Evolutionary conservation across 2,888 invertebrate species (phyloP).

Genomic region (Callyntrura guangdongensis): DNA sequence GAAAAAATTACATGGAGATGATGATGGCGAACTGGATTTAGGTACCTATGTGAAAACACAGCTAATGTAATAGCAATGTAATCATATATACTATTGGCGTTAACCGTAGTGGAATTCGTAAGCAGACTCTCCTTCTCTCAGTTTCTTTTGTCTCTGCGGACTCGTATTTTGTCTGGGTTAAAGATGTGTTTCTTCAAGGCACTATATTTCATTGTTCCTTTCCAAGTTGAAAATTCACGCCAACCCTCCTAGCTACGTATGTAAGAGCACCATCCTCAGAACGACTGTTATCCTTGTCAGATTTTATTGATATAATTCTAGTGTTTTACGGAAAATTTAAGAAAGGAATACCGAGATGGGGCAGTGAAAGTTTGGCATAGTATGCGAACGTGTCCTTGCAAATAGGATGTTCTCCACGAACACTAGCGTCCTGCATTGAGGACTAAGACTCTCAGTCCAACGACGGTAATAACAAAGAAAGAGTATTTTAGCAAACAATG

Average conservation of each 20-base stretch:
- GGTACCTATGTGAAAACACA: not conserved
- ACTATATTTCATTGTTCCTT: conserved; percentile 43
- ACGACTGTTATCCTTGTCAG: conserved; percentile 16
- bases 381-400: no score
- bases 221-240: not conserved
- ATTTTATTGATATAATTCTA: conserved; percentile 18
- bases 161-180: not conserved
- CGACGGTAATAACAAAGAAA: not conserved
- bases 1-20: not conserved
- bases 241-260: not conserved
- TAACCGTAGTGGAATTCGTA: no score
- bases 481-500: no score
- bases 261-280: not conserved
- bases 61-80: not conserved
- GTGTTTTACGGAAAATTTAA: not conserved
- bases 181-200: not conserved
- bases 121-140: no score
- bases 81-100: no score
- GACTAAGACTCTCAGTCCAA: not conserved
- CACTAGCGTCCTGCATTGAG: not conserved
- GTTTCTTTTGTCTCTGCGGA: not conserved
- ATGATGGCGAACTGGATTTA: not conserved
- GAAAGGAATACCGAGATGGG: not conserved
- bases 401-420: not conserved
- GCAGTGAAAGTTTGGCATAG: not conserved